Base-by-base conservation (phyloP, 2,797 vertebrate genomes). In the Coregonus sp. region DNA sequence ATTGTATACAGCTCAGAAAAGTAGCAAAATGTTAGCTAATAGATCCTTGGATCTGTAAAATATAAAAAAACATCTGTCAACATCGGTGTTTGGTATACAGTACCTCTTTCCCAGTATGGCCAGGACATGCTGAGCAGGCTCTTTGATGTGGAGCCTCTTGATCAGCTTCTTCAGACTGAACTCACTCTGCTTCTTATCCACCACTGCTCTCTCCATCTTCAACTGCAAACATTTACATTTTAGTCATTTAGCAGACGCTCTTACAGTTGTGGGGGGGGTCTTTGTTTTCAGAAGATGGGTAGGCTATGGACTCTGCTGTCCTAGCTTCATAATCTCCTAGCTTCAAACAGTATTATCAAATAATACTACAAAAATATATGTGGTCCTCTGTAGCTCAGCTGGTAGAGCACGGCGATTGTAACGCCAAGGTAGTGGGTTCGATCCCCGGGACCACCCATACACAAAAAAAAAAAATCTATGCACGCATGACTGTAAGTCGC, bases 121-220 rank as follows among this genome's bases (percentile, higher is more conserved):
- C 92, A 96, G 96, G 5, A 98, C 94, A 0, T 93, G 82, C 74
- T 97, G 90, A 0, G 94, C 94, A 5, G 97, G 95, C 67, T 97
- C 91, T 65, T 91, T 95, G 70, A 98, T 96, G 82, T 96, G 97
- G 68, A 98, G 90, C 61, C 52, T 88, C 78, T 89, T 87, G 70
- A 98, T 94, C 91, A 98, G 75, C 81, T 95, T 96, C 93, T 97
- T 98, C 56, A 98, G 75, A 15, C 91, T 96, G 86, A 97, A 97
- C 29, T 87, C 88, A 3, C 69, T 89, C 75, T 92, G 90, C 59
- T 92, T 91, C 84, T 95, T 93, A 86, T 95, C 95, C 90, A 91
- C 91, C 31, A 74, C 82, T 0, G 0, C 1, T 59, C n/a, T 78
- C 7, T 33, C 68, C 0, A 5, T 0, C 33, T 74, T 14, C 71